Evolutionary conservation across 2,113 vertebrate genomes (phyloP), one percentile per base, ranked within the genome.

Genomic region (Cryptoleucopteryx plumbea): DNA sequence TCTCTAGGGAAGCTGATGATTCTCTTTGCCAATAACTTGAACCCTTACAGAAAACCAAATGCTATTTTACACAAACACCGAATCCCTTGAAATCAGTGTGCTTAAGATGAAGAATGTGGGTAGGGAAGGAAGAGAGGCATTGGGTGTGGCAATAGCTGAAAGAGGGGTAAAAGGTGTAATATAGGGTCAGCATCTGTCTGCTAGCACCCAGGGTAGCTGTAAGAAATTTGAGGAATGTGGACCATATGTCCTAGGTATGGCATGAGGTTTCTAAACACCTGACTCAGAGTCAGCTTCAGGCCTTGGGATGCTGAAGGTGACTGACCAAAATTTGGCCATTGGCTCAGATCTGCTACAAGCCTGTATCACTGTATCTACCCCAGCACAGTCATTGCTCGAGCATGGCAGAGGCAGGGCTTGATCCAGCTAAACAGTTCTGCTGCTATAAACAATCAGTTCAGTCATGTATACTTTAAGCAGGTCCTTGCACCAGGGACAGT

Each of bases 1-100:
- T 94, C 78, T 70, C 53, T 32, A 18, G 71, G 87, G 81, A 89
- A 93, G 62, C 48, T 48, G n/a, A 48, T 31, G 70, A 84, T 89
- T 92, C 66, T 56, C 40, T 68, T 85, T 55, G 40, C 78, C 86
- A 80, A 34, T 62, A 95, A 77, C 66, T 70, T 55, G 75, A 73
- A 85, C 47, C 78, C 32, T 72, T 62, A 11, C 45, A 50, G 89
- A 91, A 94, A 95, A 62, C 53, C 67, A 77, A 62, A 85, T 25
- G 38, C 7, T 53, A 7, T 82, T 72, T 90, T 40, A 55, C 32
- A 56, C 48, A 45, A 2, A 7, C 62, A 72, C 36, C 0, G 0
- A 43, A 77, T 40, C 38, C 38, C 68, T 47, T 50, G 55, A 82
- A 79, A 43, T 9, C 50, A 38, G 13, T 6, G 45, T 32, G 82